phyloP scores from a whole-genome alignment of 2,113 vertebrate species.

The Ranitomeya imitator region DNA sequence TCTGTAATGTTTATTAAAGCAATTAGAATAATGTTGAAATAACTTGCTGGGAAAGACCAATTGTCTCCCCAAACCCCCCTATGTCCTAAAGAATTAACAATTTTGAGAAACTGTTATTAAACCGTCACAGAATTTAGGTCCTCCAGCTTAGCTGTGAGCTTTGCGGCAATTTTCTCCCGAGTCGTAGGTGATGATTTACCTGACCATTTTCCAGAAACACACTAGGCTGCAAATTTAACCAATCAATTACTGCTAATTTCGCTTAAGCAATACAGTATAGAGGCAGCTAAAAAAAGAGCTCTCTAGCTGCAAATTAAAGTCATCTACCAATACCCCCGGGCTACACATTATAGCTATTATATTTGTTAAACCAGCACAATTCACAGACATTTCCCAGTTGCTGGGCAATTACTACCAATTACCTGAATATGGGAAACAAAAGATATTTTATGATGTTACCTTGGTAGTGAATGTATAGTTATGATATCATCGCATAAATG shows the following conservation, averaged over 20 bases:
- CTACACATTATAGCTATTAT: constrained; percentile 42
- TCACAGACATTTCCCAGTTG: constrained; percentile 29
- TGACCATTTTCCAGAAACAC: constrained; percentile 17
- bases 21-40: too few species aligned
- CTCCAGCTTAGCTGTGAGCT: neutral
- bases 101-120: neutral
- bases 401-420: constrained; percentile 28
- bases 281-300: constrained; percentile 26
- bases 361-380: constrained; percentile 46
- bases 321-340: constrained; percentile 23
- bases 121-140: neutral
- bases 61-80: too few species aligned
- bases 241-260: constrained; percentile 28
- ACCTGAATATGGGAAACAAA: constrained; percentile 19
- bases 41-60: too few species aligned
- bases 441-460: constrained; percentile 13
- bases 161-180: constrained; percentile 4
- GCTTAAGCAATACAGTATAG: constrained; percentile 4
- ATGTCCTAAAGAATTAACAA: neutral
- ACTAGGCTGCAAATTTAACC: constrained; percentile 22
- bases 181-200: constrained; percentile 26
- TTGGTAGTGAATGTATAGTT: neutral
- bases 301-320: constrained; percentile 34
- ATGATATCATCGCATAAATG: neutral
- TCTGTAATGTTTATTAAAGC: too few species aligned